A percentile compares a stretch with the other conserved stretches of the same genome.
Conservation (phyloP, 1,140 invertebrate species). For the Chelonus insularis region DNA sequence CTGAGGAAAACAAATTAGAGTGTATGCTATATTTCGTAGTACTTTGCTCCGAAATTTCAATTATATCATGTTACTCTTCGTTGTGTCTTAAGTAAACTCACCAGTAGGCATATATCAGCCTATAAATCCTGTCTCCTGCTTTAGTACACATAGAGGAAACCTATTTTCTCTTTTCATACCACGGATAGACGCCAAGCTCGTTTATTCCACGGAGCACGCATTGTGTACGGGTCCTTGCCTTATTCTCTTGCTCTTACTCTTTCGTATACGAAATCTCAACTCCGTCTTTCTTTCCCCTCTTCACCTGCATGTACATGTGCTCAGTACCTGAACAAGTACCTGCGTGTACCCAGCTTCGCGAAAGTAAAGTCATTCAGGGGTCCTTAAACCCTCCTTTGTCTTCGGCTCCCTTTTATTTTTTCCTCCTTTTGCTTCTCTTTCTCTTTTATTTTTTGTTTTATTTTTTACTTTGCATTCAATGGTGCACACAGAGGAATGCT, state of each 20-base stretch:
- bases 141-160: not conserved
- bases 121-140: constrained; percentile 4
- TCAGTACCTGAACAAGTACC: constrained; percentile 16
- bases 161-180: constrained; percentile 15
- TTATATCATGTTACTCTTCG: no score
- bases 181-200: constrained; percentile 33
- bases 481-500: constrained; percentile 25
- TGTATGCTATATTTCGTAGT: no score
- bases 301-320: constrained; percentile 9
- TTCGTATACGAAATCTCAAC: constrained; percentile 43
- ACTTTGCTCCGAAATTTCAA: no score
- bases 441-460: constrained; percentile 8
- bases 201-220: constrained; percentile 46
- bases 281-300: constrained; percentile 24
- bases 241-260: constrained; percentile 38
- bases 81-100: no score
- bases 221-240: constrained; percentile 48
- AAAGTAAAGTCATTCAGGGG: constrained; percentile 25
- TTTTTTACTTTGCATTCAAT: constrained; percentile 22
- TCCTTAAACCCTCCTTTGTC: constrained; percentile 27
- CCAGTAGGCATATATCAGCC: no score
- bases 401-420: constrained; percentile 17
- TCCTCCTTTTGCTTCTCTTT: constrained; percentile 14
- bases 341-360: constrained; percentile 17
- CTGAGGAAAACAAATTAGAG: no score